Base-by-base conservation (phyloP, 2,113 vertebrate genomes). In the Erinaceus europaeus region DNA sequence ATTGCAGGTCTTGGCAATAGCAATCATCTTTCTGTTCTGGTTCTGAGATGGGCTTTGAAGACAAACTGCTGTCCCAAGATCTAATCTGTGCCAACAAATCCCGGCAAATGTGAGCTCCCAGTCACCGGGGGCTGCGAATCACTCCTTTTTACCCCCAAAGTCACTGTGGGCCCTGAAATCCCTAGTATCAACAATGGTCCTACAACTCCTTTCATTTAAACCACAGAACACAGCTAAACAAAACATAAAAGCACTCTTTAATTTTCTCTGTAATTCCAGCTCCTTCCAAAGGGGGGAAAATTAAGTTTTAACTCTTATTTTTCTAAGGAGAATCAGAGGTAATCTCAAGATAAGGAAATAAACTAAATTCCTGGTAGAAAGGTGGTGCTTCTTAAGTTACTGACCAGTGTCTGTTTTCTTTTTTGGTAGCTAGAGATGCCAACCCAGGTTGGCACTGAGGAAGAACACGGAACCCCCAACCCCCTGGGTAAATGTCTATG, bases 261-360 rank as follows among this genome's bases (percentile, higher is more conserved):
- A 32, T 44, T 32, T 15, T 59, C 6, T 65, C 71, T 83, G 14
- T 38, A 68, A 61, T 62, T 18, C 46, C 46, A 52, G 50, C 34
- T 48, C 55, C 53, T 65, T 57, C 53, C 75, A 42, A 21, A 15
- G 32, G 52, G 36, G 34, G 5, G 38, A 36, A 50, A 18, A 17
- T 23, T n/a, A n/a, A 25, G 36, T 42, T 74, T 44, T 79, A 46
- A 71, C 34, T 44, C 52, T 12, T n/a, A 29, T 4, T 75, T 80
- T 84, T 18, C 78, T 40, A 75, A 74, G 61, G 44, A 91, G 77
- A 68, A 64, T 65, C n/a, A 48, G 55, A 69, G 34, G 67, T 14
- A 21, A 72, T 23, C 34, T n/a, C 29, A 2, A 73, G 52, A 48
- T n/a, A 25, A 61, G 21, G n/a, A n/a, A n/a, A n/a, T n/a, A n/a